Base-by-base conservation (phyloP, 2,113 vertebrate genomes). In the Myrmecophaga tridactyla region DNA sequence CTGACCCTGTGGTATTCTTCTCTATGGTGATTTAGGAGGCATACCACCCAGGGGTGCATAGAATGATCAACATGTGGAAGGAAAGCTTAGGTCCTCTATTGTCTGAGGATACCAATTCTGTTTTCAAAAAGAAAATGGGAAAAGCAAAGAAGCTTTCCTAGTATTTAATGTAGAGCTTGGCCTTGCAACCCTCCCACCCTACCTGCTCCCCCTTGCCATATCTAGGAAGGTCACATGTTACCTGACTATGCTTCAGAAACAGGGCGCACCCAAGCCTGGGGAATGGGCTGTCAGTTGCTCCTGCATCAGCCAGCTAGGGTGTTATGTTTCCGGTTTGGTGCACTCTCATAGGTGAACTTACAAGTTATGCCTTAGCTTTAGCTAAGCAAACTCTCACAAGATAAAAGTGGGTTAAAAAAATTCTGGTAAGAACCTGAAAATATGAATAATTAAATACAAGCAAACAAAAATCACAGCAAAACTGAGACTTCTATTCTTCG, bases 331-430 rank as follows among this genome's bases (percentile, higher is more conserved):
- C 34, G 10, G 7, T 89, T 25, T 69, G 58, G 25, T 18, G 25
- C 6, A 29, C 3, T 14, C 48, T 60, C 21, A 27, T 36, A 34
- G 1, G 3, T 23, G 4, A 29, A 81, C 43, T 86, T 11, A 62
- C 25, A 75, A 31, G 20, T 67, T 46, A 62, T 39, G 48, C 76
- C 31, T 25, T 36, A 23, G 14, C 7, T 53, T 43, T 69, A 62
- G 75, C 3, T 20, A 85, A 96, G 78, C 3, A 41, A 76, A 34
- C 12, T 53, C 25, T 43, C 23, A 69, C 73, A 75, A 85, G 89
- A 76, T 34, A 75, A 86, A 94, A 94, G 51, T 70, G 21, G 34
- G 23, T 76, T 81, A 51, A 69, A 69, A 89, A 78, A 89, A 72
- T 34, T 15, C 36, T 43, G 51, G 18, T 15, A 48, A 92, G 53